Evolutionary conservation across 2,888 invertebrate genomes (phyloP).

Genomic region (Phlogophora meticulosa): DNA sequence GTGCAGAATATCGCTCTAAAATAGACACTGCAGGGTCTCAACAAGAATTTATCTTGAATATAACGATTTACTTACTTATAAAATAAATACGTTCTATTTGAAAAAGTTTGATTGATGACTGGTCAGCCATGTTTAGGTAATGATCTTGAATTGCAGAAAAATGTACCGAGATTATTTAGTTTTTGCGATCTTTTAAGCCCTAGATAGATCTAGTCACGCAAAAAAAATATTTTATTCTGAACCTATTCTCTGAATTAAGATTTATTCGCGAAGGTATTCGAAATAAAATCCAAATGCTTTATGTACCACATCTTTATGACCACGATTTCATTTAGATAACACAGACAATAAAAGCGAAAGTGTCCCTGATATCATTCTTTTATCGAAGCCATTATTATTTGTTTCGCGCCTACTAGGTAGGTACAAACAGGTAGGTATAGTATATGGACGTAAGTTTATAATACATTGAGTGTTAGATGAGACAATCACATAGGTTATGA

Average conservation of each 20-base stretch:
- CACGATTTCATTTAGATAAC: conserved; percentile 33
- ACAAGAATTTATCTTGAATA: not conserved
- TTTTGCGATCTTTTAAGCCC: conserved; percentile 5
- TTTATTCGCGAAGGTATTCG: conserved; percentile 1
- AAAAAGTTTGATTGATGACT: conserved; percentile 29
- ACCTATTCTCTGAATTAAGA: not conserved
- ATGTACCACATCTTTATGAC: conserved; percentile 21
- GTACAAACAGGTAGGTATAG: not conserved
- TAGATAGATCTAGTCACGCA: conserved; percentile 4
- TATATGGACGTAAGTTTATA: not conserved
- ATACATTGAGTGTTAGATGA: not conserved
- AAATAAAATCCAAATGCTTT: not conserved
- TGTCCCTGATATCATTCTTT: conserved; percentile 7
- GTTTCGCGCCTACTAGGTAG: conserved; percentile 12
- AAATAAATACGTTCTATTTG: conserved; percentile 16
- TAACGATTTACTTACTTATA: not conserved
- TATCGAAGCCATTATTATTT: not conserved
- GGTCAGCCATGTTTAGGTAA: conserved; percentile 11
- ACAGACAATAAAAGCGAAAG: conserved; percentile 16
- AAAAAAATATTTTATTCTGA: conserved; percentile 32
- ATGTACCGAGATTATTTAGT: conserved; percentile 2
- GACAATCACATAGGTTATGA: too few species aligned
- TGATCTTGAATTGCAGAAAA: conserved; percentile 12
- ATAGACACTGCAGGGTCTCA: not conserved
- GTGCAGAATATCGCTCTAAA: not conserved